Base-by-base conservation (phyloP, 1,140 invertebrate species). In the Caenorhabditis tropicalis region DNA sequence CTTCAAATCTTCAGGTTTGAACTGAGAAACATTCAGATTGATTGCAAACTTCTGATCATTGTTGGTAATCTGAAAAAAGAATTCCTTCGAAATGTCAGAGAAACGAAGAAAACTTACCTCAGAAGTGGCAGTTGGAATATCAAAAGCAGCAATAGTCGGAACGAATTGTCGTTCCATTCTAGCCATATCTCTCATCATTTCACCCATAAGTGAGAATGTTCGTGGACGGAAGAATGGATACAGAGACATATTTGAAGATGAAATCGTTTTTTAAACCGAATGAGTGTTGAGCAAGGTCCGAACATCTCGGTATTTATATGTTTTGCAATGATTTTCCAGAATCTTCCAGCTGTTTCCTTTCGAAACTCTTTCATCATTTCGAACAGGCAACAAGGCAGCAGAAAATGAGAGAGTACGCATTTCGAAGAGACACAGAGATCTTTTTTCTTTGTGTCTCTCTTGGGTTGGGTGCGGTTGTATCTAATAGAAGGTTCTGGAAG, bases 141-240 rank as follows among this genome's bases (percentile, higher is more conserved):
- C 33, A 9, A 65, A 65, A 19, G 4, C 10, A 36, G 33, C 29
- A 51, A 19, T 9, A 19, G 36, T 65, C 10, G 58, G 58, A 36
- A 65, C 36, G 7, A 65, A 65, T 65, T 65, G 29, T 19, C 33
- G 31, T 21, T 65, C 58, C 58, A 65, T 65, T 65, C 58, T 33
- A 16, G 58, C 58, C 19, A 65, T 65, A 36, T 65, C 58, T 65
- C 58, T 65, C 58, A 65, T 65, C 58, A 65, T 65, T 65, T 65
- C 58, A 27, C 58, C 58, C 33, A 65, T 65, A 10, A 65, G 10
- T 16, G 58, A 65, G 19, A 65, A 65, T 36, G 31, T 29, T 16
- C 58, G 12, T 36, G 58, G 58, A 65, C 58, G 58, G 58, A 65
- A 65, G n/a, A 65, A 65, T 65, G 33, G 58, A 24, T 16, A 65